Base-by-base conservation (phyloP, 2,797 vertebrate species). In the Muraenolepis orangiensis region DNA sequence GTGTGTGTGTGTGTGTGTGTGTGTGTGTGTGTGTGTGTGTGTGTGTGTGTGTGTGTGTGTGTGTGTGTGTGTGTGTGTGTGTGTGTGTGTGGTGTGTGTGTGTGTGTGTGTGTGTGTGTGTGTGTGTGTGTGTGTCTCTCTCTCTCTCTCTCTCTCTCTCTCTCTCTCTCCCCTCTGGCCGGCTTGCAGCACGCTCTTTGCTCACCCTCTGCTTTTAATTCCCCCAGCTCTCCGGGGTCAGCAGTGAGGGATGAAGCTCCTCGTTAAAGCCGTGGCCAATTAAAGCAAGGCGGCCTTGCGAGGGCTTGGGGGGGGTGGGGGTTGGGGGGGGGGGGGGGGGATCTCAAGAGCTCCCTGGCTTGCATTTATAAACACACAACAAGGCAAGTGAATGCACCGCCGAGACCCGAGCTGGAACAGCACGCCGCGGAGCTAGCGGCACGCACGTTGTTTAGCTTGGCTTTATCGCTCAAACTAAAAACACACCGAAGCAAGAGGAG, bases 181-280 rank as follows among this genome's bases (percentile, higher is more conserved):
- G 78, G 82, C 77, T 80, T 23, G 75, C 83, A 77, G 79, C 36
- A 32, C 81, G 6, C 66, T 67, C 66, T 67, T n/a, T n/a, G 14
- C 80, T 88, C 82, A 76, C 80, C 78, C 83, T 84, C 85, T 84
- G 86, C 80, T 84, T 87, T 86, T 87, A 90, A 90, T 87, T 90
- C 88, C 90, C 89, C 85, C 81, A 79, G 83, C 89, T 85, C 91
- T 89, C 91, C 87, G 87, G 46, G 92, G 91, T 92, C 89, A 91
- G 91, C 87, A 87, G 85, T 91, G 88, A 92, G 87, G 88, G 91
- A 93, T 92, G 91, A 91, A 84, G 86, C 84, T 87, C 84, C 86
- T 88, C 86, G 82, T 91, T 91, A 93, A 91, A 91, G 90, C 88
- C 88, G 88, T 87, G 91, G 90, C 92, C 91, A 92, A 93, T 93